phyloP scores from a whole-genome alignment of 2,797 vertebrate species.

The Selene dorsalis region DNA sequence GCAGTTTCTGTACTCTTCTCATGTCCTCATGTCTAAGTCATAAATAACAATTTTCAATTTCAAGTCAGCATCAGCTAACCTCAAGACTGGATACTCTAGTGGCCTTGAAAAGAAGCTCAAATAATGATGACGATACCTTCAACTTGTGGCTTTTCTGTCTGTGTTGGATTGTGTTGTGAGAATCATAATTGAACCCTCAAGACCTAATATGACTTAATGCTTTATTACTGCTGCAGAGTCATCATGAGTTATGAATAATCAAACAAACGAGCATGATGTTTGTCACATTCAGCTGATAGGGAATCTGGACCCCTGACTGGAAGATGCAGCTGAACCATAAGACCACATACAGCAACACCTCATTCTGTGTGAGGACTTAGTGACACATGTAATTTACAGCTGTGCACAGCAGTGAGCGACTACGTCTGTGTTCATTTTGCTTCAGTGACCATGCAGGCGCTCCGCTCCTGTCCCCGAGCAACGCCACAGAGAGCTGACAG shows the following conservation, averaged over 20 bases:
- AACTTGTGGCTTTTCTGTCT: too few species aligned
- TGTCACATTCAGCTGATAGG: slow-evolving; percentile 2
- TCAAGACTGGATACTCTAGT: too few species aligned
- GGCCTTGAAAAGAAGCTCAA: too few species aligned
- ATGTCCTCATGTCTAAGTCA: too few species aligned
- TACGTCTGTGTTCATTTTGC: slow-evolving; percentile 45
- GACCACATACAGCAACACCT: slow-evolving; percentile 11
- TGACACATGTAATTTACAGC: slow-evolving; percentile 44
- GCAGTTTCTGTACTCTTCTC: too few species aligned
- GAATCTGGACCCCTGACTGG: slow-evolving; percentile 26
- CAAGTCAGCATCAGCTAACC: too few species aligned
- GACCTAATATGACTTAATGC: neutral
- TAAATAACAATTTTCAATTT: too few species aligned
- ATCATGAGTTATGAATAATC: neutral
- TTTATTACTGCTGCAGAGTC: neutral
- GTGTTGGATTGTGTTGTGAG: neutral
- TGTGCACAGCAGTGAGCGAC: slow-evolving; percentile 25
- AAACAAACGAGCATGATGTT: neutral
- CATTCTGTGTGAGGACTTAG: slow-evolving; percentile 28
- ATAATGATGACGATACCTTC: too few species aligned
- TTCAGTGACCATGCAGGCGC: slow-evolving; percentile 26
- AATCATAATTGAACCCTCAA: neutral
- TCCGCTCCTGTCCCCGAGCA: slow-evolving; percentile 20
- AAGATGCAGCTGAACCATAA: slow-evolving; percentile 14
- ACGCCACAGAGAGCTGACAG: slow-evolving; percentile 33